Percentiles rank a stretch among this genome's conserved stretches.
Evolutionary conservation across 2,888 invertebrate species (phyloP).

Genomic region (Drosophila paramelanica): DNA sequence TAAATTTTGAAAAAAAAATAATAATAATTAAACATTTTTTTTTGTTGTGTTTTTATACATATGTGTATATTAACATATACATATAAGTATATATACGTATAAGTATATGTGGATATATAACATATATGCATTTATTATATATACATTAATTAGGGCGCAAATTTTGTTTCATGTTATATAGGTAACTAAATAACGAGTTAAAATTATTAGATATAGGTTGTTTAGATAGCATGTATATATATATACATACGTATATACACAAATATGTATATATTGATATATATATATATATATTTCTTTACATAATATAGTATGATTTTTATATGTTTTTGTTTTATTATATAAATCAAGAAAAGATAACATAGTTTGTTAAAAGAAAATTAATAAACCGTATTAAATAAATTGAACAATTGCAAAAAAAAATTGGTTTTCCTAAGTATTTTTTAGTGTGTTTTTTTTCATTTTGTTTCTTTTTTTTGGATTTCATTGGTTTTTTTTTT

Average conservation of each 20-base stretch:
- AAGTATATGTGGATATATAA: constrained; percentile 1
- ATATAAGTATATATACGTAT: constrained; percentile 22
- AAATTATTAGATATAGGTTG: constrained; percentile 57
- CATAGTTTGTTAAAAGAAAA: constrained; percentile 35
- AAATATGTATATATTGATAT: too few relatives aligned
- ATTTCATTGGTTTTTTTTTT: constrained; percentile 55
- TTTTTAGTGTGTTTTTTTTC: constrained; percentile 44
- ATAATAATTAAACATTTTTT: constrained; percentile 47
- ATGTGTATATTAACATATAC: constrained; percentile 20
- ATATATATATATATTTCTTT: constrained; percentile 22
- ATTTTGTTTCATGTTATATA: constrained; percentile 62
- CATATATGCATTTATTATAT: constrained; percentile 31
- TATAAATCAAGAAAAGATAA: constrained; percentile 27
- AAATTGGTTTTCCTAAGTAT: constrained; percentile 29
- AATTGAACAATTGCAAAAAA: constrained; percentile 37
- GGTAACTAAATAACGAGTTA: constrained; percentile 77
- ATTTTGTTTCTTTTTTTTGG: constrained; percentile 32
- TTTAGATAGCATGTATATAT: constrained; percentile 35
- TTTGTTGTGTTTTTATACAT: constrained; percentile 15
- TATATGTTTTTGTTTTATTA: constrained; percentile 11
- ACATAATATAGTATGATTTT: constrained; percentile 39
- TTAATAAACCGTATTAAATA: constrained; percentile 33
- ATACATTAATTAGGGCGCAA: constrained; percentile 38
- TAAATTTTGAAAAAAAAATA: constrained; percentile 60
- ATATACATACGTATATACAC: too few relatives aligned